A percentile compares a stretch with the other conserved stretches of the same genome.
Conservation (phyloP, 2,888 invertebrate species). For the Drosophila macrospina region DNA sequence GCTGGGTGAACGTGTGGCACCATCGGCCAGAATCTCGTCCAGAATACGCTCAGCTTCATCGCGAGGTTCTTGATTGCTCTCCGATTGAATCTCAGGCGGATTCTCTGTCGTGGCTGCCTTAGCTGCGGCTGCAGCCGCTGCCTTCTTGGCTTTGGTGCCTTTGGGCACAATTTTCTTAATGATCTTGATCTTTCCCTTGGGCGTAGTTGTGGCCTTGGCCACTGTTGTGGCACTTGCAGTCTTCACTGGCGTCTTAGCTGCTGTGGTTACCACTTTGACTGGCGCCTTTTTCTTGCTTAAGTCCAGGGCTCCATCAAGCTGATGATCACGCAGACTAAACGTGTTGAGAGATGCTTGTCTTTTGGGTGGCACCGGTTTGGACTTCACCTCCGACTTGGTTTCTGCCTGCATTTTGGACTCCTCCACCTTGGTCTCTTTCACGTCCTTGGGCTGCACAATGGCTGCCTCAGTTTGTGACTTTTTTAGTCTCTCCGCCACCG, state of each 20-base stretch:
- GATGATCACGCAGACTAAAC: slow-evolving; percentile 84
- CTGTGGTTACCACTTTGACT: slow-evolving; percentile 33
- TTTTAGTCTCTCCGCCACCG: slow-evolving; percentile 80
- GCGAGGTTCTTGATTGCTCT: slow-evolving; percentile 41
- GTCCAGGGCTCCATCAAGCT: slow-evolving; percentile 84
- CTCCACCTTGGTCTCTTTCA: slow-evolving; percentile 22
- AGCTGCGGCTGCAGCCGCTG: slow-evolving; percentile 37
- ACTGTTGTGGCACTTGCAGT: slow-evolving; percentile 36
- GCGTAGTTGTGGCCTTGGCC: slow-evolving; percentile 60
- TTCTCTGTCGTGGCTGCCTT: slow-evolving; percentile 1
- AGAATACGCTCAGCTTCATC: slow-evolving; percentile 83
- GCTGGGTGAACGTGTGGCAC: slow-evolving; percentile 82
- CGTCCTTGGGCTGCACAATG: slow-evolving; percentile 33
- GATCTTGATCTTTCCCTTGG: slow-evolving; percentile 81
- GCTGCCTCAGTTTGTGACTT: slow-evolving; percentile 78
- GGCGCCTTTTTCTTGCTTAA: slow-evolving; percentile 73
- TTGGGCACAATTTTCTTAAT: slow-evolving; percentile 82
- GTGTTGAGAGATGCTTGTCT: slow-evolving; percentile 65
- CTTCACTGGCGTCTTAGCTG: slow-evolving; percentile 25
- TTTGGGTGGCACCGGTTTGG: slow-evolving; percentile 62
- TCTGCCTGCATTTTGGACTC: slow-evolving; percentile 6
- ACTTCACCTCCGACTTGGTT: slow-evolving; percentile 8
- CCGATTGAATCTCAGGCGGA: slow-evolving; percentile 11
- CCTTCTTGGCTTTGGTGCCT: slow-evolving; percentile 77
- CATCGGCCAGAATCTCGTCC: slow-evolving; percentile 82